These are phyloP conservation scores for Vespertilio murinus DNA, from an alignment of 2,797 vertebrate species.

Conservation along the genomic window DNA sequence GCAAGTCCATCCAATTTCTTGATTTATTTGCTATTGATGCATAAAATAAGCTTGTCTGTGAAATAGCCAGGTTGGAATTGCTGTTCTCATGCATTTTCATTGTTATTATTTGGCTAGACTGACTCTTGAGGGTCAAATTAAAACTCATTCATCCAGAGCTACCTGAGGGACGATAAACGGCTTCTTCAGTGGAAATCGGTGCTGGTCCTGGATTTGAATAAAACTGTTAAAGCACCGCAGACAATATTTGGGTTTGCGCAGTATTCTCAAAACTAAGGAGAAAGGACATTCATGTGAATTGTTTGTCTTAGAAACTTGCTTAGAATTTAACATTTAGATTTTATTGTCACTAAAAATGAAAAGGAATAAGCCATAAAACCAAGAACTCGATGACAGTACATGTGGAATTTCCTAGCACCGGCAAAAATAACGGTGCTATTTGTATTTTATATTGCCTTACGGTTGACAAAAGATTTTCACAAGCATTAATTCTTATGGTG, in stretches of 20 bases:
- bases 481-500: slow-evolving; percentile 4
- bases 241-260: not conserved
- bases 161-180: slow-evolving; percentile 78
- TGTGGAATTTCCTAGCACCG: not conserved
- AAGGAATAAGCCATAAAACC: not conserved
- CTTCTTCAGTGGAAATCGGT: slow-evolving; percentile 80
- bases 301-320: slow-evolving; percentile 17
- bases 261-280: slow-evolving; percentile 9
- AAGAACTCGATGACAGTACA: not conserved
- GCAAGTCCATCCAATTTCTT: slow-evolving; percentile 87
- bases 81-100: slow-evolving; percentile 88
- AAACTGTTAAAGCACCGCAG: slow-evolving; percentile 51
- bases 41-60: slow-evolving; percentile 89
- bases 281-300: not conserved
- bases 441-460: not conserved
- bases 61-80: slow-evolving; percentile 86
- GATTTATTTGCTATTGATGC: slow-evolving; percentile 89
- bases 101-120: slow-evolving; percentile 86
- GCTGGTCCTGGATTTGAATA: slow-evolving; percentile 66
- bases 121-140: slow-evolving; percentile 87
- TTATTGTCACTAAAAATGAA: slow-evolving; percentile 41
- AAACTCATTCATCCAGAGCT: slow-evolving; percentile 85
- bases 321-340: slow-evolving; percentile 23
- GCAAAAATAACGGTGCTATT: not conserved
- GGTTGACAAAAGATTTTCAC: not conserved